Evolutionary conservation across 2,113 vertebrate genomes (phyloP).

Genomic region (Cervus canadensis): DNA sequence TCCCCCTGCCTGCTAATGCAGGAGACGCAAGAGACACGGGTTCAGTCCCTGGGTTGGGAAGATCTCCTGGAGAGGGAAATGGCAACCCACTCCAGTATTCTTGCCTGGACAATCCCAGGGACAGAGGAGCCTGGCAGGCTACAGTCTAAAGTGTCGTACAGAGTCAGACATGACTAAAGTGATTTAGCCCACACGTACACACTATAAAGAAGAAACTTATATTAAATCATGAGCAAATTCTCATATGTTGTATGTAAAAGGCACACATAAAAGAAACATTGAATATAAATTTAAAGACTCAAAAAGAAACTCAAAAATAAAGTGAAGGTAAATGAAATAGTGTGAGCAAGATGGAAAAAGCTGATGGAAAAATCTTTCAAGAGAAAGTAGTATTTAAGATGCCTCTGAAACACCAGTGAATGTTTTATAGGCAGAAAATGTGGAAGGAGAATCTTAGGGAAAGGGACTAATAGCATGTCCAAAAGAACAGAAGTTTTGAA

Average conservation of each 20-base stretch:
- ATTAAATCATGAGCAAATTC: neutral
- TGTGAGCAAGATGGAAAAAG: neutral
- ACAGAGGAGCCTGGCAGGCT: neutral
- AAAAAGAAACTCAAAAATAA: slow-evolving; percentile 23
- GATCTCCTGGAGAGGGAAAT: neutral
- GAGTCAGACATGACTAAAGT: neutral
- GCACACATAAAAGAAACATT: neutral
- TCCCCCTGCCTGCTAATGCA: neutral
- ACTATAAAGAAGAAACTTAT: neutral
- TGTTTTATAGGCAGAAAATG: neutral
- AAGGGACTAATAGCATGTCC: neutral
- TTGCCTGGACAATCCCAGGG: neutral
- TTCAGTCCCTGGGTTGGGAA: neutral
- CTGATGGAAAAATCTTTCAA: neutral
- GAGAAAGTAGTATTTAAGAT: neutral
- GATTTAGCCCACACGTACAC: neutral
- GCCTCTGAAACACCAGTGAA: neutral
- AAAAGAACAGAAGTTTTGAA: neutral
- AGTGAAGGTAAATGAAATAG: neutral
- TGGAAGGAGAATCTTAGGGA: neutral
- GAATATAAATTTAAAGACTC: slow-evolving; percentile 4
- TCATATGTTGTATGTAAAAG: neutral
- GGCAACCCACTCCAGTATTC: neutral
- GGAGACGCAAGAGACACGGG: neutral
- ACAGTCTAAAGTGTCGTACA: neutral